Conservation (phyloP, 2,113 vertebrate genomes). For the Halcyon senegalensis region DNA sequence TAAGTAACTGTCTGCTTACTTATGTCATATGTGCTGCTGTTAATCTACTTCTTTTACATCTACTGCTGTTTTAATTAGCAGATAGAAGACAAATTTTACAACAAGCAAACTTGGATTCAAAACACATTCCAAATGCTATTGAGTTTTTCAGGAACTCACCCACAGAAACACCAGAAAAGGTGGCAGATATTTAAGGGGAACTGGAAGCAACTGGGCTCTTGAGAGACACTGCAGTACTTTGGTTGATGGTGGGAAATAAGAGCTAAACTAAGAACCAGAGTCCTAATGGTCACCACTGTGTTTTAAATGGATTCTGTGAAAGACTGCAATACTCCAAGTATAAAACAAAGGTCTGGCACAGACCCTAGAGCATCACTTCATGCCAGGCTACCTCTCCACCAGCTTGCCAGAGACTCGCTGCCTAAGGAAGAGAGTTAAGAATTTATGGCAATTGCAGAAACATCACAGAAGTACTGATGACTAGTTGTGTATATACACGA, state of each 20-base stretch:
- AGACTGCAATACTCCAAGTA: not conserved
- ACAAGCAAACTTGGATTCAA: not conserved
- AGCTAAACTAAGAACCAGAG: not conserved
- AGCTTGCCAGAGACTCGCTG: not conserved
- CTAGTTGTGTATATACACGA: not conserved
- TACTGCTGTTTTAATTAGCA: not conserved
- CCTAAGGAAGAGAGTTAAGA: not conserved
- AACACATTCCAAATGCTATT: not conserved
- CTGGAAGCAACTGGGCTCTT: not conserved
- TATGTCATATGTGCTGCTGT: not conserved
- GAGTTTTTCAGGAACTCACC: not conserved
- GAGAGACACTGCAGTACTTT: rapidly evolving
- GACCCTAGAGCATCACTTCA: not conserved
- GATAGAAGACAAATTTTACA: not conserved
- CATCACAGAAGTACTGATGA: not conserved
- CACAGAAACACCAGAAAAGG: not conserved
- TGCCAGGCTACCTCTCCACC: not conserved
- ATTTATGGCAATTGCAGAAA: not conserved
- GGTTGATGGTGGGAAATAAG: not conserved
- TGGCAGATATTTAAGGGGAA: not conserved
- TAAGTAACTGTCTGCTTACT: not conserved
- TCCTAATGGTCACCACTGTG: not conserved
- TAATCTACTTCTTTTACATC: not conserved
- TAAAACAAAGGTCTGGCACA: not conserved
- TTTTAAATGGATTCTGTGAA: not conserved